Base-by-base conservation (phyloP, 2,888 invertebrate species). In the Drosophila hamatofila region DNA sequence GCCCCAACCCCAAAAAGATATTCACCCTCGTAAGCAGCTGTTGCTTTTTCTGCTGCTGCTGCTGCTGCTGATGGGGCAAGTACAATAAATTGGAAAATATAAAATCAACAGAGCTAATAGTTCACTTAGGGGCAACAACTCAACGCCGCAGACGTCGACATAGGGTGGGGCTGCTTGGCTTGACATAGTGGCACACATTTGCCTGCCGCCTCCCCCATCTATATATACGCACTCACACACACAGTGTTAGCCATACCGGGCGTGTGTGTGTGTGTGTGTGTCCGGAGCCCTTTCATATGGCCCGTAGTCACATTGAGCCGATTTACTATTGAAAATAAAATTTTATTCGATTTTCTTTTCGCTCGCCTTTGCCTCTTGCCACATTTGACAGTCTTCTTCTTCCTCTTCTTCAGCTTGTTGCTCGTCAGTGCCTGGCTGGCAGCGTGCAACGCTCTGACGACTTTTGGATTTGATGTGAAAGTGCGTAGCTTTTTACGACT, bases 281-380 rank as follows among this genome's bases (percentile, higher is more conserved):
- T 25, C 54, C 55, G 41, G 39, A 55, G 66, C 62, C 70, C 80
- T 63, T 70, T 69, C 68, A 46, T 75, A 55, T 72, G 68, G 75
- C 70, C 73, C 72, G 54, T 33, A 71, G 76, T 71, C 75, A 67
- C 65, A 75, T 84, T 89, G 78, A 90, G 88, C 84, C 88, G 91
- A 86, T 88, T 88, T 88, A 87, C 89, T 91, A 91, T 83, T 89
- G 89, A 89, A 86, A 89, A 91, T 90, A 91, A 72, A 90, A 87
- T 87, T 90, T 86, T 90, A 89, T 88, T 89, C 72, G 81, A 87
- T 79, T 87, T 84, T 71, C 72, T 66, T 69, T 67, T 56, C 12
- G 56, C 63, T 68, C 44, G 69, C 41, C 48, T 54, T 59, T 63
- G n/a, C 30, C 37, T 51, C 30, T 59, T 56, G 54, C 46, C 51